Conservation (phyloP, 2,888 invertebrate genomes). For the Pteria penguin region DNA sequence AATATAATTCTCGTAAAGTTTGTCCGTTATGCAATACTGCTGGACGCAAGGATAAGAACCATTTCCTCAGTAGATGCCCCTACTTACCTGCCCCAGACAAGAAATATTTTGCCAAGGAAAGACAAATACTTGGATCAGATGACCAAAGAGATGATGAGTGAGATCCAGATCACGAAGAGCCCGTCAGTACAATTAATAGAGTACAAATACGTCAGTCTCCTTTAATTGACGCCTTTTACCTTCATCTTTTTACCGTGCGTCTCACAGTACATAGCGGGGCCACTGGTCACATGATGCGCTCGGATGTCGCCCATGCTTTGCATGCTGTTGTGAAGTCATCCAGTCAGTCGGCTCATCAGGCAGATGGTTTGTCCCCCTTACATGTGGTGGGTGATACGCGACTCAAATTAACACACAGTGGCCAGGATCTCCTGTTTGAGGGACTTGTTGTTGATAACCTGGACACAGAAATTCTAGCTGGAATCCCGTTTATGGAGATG, state of each 20-base stretch:
- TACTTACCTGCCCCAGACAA: constrained; percentile 13
- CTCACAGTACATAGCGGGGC: constrained; percentile 9
- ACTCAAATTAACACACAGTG: too few relatives aligned
- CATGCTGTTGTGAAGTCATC: too few relatives aligned
- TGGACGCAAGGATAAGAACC: constrained; percentile 19
- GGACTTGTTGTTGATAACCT: too few relatives aligned
- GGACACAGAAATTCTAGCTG: too few relatives aligned
- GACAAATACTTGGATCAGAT: background rate
- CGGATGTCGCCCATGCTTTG: too few relatives aligned
- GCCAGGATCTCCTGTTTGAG: too few relatives aligned
- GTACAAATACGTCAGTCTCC: constrained; percentile 10
- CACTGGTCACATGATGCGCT: constrained; percentile 12
- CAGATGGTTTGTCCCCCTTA: background rate
- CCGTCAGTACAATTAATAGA: too few relatives aligned
- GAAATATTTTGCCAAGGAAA: constrained; percentile 5
- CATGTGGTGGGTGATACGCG: constrained; percentile 11
- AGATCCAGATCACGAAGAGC: background rate
- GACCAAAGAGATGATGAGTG: background rate
- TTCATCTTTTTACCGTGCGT: background rate
- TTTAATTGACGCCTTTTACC: constrained; percentile 4
- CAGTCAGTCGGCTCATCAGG: too few relatives aligned
- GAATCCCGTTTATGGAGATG: constrained; percentile 30
- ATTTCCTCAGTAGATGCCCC: constrained; percentile 23
- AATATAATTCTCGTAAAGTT: constrained; percentile 20
- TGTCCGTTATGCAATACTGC: too few relatives aligned